Percentiles rank a stretch among this genome's conserved stretches.
Evolutionary conservation across 2,888 invertebrate species (phyloP).

Genomic region (Andricus curvator): DNA sequence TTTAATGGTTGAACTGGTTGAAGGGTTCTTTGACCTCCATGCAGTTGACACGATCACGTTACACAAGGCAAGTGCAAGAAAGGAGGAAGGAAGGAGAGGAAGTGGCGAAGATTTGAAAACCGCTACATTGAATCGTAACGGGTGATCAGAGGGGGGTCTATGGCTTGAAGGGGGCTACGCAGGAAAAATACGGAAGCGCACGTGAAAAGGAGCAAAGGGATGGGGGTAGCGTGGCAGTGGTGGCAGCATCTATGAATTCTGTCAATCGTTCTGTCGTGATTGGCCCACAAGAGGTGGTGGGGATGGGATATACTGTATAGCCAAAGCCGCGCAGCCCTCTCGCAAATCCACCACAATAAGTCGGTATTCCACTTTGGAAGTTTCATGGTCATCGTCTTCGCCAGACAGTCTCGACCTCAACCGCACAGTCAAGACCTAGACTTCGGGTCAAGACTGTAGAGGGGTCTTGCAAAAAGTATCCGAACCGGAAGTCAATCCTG

Average conservation of each 20-base stretch:
- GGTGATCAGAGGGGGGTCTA: neutral
- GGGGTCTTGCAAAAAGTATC: neutral
- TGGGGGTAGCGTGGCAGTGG: slow-evolving; percentile 47
- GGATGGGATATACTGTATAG: slow-evolving; percentile 57
- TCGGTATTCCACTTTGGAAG: slow-evolving; percentile 58
- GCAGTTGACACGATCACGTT: too few relatives aligned
- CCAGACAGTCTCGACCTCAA: slow-evolving; percentile 54
- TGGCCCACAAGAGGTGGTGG: slow-evolving; percentile 50
- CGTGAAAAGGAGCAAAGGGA: slow-evolving; percentile 33
- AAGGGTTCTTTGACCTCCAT: too few relatives aligned
- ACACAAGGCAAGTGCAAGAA: too few relatives aligned
- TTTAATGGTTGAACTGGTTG: too few relatives aligned
- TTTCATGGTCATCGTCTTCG: slow-evolving; percentile 17
- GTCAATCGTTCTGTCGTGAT: slow-evolving; percentile 41
- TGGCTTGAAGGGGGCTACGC: neutral
- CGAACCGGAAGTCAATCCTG: too few relatives aligned
- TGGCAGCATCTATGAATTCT: neutral
- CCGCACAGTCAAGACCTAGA: neutral
- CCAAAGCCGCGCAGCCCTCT: slow-evolving; percentile 57
- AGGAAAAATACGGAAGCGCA: slow-evolving; percentile 1
- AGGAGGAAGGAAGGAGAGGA: neutral
- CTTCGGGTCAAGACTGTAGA: too few relatives aligned
- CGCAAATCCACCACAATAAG: slow-evolving; percentile 58
- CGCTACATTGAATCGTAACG: neutral
- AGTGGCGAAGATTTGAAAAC: neutral